These are phyloP conservation scores for Micoletzkya japonica DNA, from an alignment of 2,888 invertebrate genomes.

Conservation along the genomic window DNA sequence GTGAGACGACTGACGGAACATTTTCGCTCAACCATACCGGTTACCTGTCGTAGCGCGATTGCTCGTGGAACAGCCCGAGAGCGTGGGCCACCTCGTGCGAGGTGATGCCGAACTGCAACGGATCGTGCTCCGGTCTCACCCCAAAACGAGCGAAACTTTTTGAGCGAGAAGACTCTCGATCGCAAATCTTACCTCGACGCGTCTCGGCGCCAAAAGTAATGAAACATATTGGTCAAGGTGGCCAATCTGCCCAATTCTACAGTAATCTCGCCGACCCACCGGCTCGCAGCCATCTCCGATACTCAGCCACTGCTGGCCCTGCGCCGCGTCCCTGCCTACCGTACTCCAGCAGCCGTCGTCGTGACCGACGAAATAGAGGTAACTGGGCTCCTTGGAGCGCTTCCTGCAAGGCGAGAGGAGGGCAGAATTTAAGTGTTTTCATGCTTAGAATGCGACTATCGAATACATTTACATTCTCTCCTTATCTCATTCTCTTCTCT, in stretches of 20 bases:
- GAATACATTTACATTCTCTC: too few relatives aligned
- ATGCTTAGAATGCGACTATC: too few relatives aligned
- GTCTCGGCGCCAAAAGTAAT: too few relatives aligned
- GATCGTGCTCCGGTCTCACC: not conserved
- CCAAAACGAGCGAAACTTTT: too few relatives aligned
- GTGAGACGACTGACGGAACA: too few relatives aligned
- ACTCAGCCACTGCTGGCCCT: conserved; percentile 36
- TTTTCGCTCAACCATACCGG: too few relatives aligned
- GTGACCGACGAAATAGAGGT: conserved; percentile 27
- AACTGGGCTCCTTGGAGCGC: not conserved
- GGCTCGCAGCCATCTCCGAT: conserved; percentile 41
- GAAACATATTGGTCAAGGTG: too few relatives aligned
- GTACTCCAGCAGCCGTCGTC: conserved; percentile 43
- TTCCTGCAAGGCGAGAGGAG: not conserved
- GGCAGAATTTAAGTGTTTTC: too few relatives aligned
- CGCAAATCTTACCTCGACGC: too few relatives aligned
- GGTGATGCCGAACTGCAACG: conserved; percentile 23
- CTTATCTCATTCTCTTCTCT: too few relatives aligned
- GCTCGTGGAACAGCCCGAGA: conserved; percentile 15
- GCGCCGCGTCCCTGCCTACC: conserved; percentile 38
- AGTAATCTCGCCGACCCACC: conserved; percentile 7
- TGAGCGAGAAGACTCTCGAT: not conserved
- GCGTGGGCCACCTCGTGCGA: conserved; percentile 19
- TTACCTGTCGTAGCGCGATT: conserved; percentile 22
- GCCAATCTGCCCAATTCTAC: not conserved